A percentile compares a stretch with the other conserved stretches of the same genome.
Conservation (phyloP, 2,888 invertebrate genomes). For the Lumbricus terrestris region DNA sequence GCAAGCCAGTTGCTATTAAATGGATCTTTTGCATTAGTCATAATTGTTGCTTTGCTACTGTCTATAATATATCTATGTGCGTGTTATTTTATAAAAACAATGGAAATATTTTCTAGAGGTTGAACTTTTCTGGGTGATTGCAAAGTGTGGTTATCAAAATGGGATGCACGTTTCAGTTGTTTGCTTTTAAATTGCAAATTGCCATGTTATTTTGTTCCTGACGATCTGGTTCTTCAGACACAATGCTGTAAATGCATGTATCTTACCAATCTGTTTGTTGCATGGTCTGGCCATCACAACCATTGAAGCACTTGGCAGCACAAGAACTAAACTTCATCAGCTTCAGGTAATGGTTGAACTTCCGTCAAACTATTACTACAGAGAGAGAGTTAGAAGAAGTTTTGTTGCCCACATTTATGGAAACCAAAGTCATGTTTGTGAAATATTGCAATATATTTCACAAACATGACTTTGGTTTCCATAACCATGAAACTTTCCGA, state of each 20-base stretch:
- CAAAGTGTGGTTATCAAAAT: not conserved
- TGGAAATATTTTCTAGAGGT: not conserved
- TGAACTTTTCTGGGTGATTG: not conserved
- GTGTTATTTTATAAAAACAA: not conserved
- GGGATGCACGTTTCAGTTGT: not conserved
- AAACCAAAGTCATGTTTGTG: too few relatives aligned
- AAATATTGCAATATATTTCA: too few relatives aligned
- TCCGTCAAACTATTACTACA: not conserved
- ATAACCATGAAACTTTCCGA: too few relatives aligned
- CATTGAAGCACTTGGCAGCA: constrained; percentile 54
- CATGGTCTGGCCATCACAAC: constrained; percentile 55
- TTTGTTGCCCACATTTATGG: too few relatives aligned
- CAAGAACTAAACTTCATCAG: constrained; percentile 43
- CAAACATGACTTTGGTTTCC: too few relatives aligned
- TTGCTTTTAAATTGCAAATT: not conserved
- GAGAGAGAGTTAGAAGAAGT: too few relatives aligned
- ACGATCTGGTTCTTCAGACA: constrained; percentile 29
- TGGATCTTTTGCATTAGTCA: not conserved
- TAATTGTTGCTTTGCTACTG: not conserved
- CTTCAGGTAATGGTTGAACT: constrained; percentile 37
- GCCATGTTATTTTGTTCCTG: too few relatives aligned
- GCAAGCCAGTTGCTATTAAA: not conserved
- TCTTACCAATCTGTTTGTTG: constrained; percentile 47
- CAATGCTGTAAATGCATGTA: constrained; percentile 32
- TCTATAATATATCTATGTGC: not conserved